Base-by-base conservation (phyloP, 2,797 vertebrate genomes). In the Apodemus agrarius region DNA sequence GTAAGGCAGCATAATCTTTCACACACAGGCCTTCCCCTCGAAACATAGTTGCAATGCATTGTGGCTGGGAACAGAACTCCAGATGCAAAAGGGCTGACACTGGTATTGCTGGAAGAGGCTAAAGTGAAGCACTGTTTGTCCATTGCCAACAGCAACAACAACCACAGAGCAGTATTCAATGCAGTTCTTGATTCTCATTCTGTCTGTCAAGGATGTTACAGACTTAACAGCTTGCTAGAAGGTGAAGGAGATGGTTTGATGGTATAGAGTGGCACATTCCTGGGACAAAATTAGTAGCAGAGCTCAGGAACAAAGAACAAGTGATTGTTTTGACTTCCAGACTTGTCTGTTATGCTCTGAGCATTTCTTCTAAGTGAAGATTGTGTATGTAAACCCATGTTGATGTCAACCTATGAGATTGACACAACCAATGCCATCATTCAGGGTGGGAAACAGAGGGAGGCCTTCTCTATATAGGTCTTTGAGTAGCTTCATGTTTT, bases 1-100 rank as follows among this genome's bases (percentile, higher is more conserved):
- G 43, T 78, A 90, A 93, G 90, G 87, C 46, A 87, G 31, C 52
- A 69, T 57, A 72, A 57, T 79, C 72, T 96, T 97, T 92, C 74
- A 63, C 14, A 24, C 21, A 65, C 86, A 91, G 57, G 52, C 49
- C 61, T 88, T 91, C 12, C 59, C 59, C 67, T 95, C 65, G 12
- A 54, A 63, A 82, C 26, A 67, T 3, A 40, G 72, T 75, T 89
- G 29, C 69, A 78, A 61, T 76, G 67, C 57, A 72, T 0, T 31
- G 22, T 57, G 63, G 10, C 49, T 89, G 17, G 49, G 67, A 29
- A 16, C 37, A 83, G 76, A 88, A 34, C 59, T 65, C 69, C 46
- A 49, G 59, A 67, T 67, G 31, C 37, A 43, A 67, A 61, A 16
- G 37, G 29, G 34, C 12, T 16, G 63, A 13, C 34, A 26, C 31